phyloP scores from a whole-genome alignment of 2,888 invertebrate genomes.

The Acrocyrtus sp. region DNA sequence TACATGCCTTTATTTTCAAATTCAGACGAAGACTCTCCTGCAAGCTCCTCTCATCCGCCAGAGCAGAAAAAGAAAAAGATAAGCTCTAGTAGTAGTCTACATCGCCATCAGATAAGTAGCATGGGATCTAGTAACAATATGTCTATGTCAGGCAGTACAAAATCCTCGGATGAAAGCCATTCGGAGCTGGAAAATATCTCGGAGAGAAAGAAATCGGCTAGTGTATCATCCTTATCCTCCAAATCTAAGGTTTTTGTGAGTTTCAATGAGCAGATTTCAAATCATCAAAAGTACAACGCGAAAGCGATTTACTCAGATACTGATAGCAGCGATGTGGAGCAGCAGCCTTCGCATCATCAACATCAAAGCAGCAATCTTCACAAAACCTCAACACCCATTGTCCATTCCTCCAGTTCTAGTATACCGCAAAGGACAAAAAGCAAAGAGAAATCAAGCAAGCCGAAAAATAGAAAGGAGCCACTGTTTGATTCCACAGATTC shows the following conservation, averaged over 20 bases:
- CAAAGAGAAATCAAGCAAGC: conserved; percentile 54
- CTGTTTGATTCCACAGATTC: conserved; percentile 61
- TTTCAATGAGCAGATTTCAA: conserved; percentile 33
- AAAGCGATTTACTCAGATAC: conserved; percentile 59
- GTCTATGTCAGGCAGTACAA: conserved; percentile 42
- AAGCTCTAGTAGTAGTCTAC: conserved; percentile 48
- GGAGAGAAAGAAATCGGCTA: conserved; percentile 21
- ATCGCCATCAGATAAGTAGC: conserved; percentile 36
- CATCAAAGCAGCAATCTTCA: neutral
- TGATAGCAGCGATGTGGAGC: conserved; percentile 53
- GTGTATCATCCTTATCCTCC: conserved; percentile 12
- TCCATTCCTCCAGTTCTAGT: neutral
- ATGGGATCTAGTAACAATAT: conserved; percentile 39
- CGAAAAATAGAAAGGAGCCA: conserved; percentile 55
- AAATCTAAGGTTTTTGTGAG: conserved; percentile 24
- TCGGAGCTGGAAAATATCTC: conserved; percentile 43
- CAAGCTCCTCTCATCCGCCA: conserved; percentile 38
- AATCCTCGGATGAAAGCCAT: conserved; percentile 60
- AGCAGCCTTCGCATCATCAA: conserved; percentile 4
- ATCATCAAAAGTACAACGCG: conserved; percentile 49
- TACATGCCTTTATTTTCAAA: conserved; percentile 50
- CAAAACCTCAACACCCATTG: conserved; percentile 3
- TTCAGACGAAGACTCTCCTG: conserved; percentile 60
- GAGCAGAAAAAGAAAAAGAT: conserved; percentile 59
- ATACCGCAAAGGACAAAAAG: conserved; percentile 36